Percentiles rank a stretch among this genome's conserved stretches.
These are phyloP conservation scores for Neolamprologus falcicula DNA, from an alignment of 2,113 vertebrate species.

Conservation along the genomic window DNA sequence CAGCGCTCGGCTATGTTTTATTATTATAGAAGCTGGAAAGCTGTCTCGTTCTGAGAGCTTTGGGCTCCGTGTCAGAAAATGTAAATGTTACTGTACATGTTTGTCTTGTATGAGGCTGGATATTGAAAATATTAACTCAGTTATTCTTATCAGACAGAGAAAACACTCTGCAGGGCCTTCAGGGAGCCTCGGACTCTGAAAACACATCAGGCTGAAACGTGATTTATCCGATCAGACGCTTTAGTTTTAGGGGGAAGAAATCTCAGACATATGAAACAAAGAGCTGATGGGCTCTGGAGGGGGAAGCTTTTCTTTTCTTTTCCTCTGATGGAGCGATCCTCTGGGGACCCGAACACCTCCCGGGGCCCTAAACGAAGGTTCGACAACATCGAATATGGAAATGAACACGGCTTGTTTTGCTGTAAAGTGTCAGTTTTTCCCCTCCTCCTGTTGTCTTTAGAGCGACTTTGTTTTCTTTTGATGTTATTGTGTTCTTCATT, in stretches of 20 bases:
- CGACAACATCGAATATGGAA: slow-evolving; percentile 49
- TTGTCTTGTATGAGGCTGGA: background rate
- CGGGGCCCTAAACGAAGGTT: slow-evolving; percentile 8
- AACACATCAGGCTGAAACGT: background rate
- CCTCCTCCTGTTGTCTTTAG: slow-evolving; percentile 1
- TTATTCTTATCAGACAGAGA: slow-evolving; percentile 23
- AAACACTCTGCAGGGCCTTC: background rate
- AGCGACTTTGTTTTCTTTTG: slow-evolving; percentile 45
- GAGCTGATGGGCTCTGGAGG: background rate
- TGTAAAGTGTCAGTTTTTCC: slow-evolving; percentile 24
- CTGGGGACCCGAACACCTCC: background rate
- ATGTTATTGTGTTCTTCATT: slow-evolving; percentile 59
- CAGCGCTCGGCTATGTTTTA: background rate
- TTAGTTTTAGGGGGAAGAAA: slow-evolving; percentile 1
- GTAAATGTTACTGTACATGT: slow-evolving; percentile 12
- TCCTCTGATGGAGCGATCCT: background rate
- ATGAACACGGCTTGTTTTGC: slow-evolving; percentile 42
- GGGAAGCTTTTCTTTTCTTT: background rate
- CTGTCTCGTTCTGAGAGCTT: background rate
- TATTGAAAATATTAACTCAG: slow-evolving; percentile 13
- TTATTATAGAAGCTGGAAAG: background rate
- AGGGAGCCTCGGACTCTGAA: slow-evolving; percentile 3
- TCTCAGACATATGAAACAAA: slow-evolving; percentile 10
- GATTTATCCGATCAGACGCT: slow-evolving; percentile 21
- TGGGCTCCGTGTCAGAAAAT: background rate